Evolutionary conservation across 2,888 invertebrate genomes (phyloP).

Genomic region (Xestia c-nigrum): DNA sequence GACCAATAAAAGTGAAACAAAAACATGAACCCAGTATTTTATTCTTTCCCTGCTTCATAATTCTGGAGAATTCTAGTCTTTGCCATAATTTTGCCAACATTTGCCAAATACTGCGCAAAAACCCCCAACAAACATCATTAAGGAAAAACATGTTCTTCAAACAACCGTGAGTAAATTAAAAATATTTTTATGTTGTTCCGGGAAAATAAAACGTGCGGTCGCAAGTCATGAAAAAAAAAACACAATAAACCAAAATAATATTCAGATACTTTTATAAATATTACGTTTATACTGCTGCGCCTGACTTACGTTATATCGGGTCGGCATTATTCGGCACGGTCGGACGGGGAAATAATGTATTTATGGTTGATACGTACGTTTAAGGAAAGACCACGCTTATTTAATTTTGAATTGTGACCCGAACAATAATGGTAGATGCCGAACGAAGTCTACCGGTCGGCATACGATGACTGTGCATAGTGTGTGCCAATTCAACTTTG

Average conservation of each 20-base stretch:
- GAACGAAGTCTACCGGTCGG: not conserved
- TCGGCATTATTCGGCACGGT: not conserved
- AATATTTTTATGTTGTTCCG: conserved; percentile 28
- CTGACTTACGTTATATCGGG: not conserved
- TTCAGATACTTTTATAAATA: not conserved
- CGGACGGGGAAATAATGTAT: not conserved
- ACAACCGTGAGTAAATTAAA: conserved; percentile 45
- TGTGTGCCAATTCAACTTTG: not conserved
- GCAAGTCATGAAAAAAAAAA: not conserved
- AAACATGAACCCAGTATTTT: not conserved
- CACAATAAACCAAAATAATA: not conserved
- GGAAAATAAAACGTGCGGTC: not conserved
- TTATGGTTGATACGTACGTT: not conserved
- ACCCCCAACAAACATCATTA: conserved; percentile 39
- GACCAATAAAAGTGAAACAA: not conserved
- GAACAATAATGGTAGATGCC: not conserved
- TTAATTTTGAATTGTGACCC: not conserved
- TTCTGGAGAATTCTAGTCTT: not conserved
- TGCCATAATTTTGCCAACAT: conserved; percentile 21
- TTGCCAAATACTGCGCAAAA: conserved; percentile 8
- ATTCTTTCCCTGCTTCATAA: not conserved
- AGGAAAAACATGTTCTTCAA: conserved; percentile 31
- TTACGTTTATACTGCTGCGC: not conserved
- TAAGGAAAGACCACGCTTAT: not conserved
- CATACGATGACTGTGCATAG: not conserved